Conservation (phyloP, 1,140 invertebrate species). For the Eciton burchellii region DNA sequence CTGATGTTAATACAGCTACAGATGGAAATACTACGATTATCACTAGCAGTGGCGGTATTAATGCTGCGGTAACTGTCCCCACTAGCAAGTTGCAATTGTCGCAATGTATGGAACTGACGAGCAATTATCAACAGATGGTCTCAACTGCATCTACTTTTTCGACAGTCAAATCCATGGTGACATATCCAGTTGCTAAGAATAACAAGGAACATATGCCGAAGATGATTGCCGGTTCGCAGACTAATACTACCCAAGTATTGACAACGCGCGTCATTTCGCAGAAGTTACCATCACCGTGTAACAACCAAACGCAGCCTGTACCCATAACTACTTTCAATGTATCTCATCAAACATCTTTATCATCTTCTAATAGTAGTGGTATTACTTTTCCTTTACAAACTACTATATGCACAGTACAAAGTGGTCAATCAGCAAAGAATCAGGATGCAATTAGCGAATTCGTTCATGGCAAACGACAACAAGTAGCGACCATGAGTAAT, state of each 20-base stretch:
- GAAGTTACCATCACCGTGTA: conserved; percentile 55
- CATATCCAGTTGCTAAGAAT: conserved; percentile 70
- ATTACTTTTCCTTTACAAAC: conserved; percentile 59
- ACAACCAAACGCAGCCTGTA: conserved; percentile 17
- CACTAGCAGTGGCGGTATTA: neutral
- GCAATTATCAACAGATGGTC: conserved; percentile 3
- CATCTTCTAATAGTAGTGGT: conserved; percentile 53
- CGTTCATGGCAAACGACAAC: conserved; percentile 42
- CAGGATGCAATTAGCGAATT: conserved; percentile 39
- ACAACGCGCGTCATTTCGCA: conserved; percentile 75
- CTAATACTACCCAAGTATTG: conserved; percentile 72
- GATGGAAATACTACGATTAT: neutral
- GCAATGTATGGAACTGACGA: conserved; percentile 54
- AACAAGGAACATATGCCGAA: conserved; percentile 63
- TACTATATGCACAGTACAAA: conserved; percentile 46
- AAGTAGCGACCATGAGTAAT: conserved; percentile 36
- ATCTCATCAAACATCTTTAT: conserved; percentile 60
- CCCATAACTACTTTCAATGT: conserved; percentile 23
- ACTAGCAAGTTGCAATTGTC: conserved; percentile 49
- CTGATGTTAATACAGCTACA: neutral
- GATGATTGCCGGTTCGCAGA: conserved; percentile 65
- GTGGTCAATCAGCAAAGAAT: conserved; percentile 42
- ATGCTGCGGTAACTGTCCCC: neutral
- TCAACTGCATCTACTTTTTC: conserved; percentile 50
- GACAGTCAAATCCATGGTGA: conserved; percentile 63